Percentiles rank a stretch among this genome's conserved stretches.
These are phyloP conservation scores for Cotesia glomerata DNA, from an alignment of 1,140 invertebrate genomes.

Conservation along the genomic window DNA sequence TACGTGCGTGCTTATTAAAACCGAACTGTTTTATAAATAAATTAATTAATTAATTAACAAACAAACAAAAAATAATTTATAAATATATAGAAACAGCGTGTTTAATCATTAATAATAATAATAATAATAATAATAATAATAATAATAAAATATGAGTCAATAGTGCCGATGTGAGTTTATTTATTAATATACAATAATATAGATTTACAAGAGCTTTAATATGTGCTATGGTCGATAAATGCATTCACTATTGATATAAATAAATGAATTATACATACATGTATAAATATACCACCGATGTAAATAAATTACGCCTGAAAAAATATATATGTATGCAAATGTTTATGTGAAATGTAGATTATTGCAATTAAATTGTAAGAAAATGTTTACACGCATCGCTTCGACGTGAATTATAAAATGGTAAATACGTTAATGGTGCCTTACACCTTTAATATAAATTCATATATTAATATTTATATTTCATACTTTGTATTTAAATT, in stretches of 20 bases:
- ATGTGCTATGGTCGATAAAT: constrained; percentile 19
- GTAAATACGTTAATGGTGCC: constrained; percentile 18
- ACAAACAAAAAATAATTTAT: background rate
- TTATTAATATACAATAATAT: constrained; percentile 10
- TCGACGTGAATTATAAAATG: background rate
- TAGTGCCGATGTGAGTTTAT: constrained; percentile 11
- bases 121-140: background rate
- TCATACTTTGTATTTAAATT: background rate
- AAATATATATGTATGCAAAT: background rate
- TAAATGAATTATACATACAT: background rate
- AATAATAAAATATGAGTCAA: background rate
- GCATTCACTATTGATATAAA: background rate
- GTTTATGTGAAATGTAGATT: constrained; percentile 15
- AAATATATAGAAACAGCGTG: background rate
- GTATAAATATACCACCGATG: too few relatives aligned
- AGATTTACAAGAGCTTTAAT: constrained; percentile 26
- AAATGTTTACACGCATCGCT: constrained; percentile 1
- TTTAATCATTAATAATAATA: background rate
- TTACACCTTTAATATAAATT: constrained; percentile 13
- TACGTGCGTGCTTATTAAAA: background rate
- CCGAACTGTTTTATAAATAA: background rate
- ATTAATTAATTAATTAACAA: too few relatives aligned
- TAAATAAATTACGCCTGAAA: too few relatives aligned
- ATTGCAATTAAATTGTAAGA: constrained; percentile 6
- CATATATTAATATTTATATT: background rate